Percentiles rank a stretch among this genome's conserved stretches.
These are phyloP conservation scores for Mus pahari DNA, from an alignment of 2,113 vertebrate genomes.

Conservation along the genomic window DNA sequence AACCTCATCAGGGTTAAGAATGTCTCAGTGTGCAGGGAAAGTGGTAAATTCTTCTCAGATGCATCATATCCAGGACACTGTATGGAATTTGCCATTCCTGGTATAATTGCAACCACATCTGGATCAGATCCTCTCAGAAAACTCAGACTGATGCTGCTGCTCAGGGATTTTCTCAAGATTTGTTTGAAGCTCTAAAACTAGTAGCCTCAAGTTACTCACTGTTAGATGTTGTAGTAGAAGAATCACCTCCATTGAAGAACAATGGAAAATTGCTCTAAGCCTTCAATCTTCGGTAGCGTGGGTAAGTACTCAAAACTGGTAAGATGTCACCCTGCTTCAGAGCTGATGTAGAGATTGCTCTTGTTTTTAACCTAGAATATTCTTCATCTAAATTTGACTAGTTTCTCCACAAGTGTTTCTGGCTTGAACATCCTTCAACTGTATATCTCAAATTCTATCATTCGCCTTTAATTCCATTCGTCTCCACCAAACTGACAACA, in stretches of 20 bases:
- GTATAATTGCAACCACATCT: no score
- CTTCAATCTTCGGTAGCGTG: neutral
- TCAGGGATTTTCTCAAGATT: no score
- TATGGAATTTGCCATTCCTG: no score
- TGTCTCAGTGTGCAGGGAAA: accelerated
- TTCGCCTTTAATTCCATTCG: neutral
- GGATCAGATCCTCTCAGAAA: no score
- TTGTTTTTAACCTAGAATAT: neutral
- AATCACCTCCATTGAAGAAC: no score
- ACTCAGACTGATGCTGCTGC: no score
- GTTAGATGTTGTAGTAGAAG: no score
- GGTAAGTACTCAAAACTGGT: neutral
- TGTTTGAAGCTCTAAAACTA: no score
- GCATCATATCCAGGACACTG: no score
- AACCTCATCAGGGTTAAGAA: neutral
- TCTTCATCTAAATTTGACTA: neutral
- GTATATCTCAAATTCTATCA: neutral
- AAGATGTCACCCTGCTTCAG: neutral
- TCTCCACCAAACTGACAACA: neutral
- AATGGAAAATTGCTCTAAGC: neutral
- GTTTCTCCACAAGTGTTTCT: neutral
- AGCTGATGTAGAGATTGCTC: neutral
- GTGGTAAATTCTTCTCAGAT: neutral
- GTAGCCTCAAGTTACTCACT: no score
- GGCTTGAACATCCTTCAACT: neutral